A percentile compares a stretch with the other conserved stretches of the same genome.
phyloP scores from a whole-genome alignment of 2,888 invertebrate genomes.

The Cepaea hortensis region DNA sequence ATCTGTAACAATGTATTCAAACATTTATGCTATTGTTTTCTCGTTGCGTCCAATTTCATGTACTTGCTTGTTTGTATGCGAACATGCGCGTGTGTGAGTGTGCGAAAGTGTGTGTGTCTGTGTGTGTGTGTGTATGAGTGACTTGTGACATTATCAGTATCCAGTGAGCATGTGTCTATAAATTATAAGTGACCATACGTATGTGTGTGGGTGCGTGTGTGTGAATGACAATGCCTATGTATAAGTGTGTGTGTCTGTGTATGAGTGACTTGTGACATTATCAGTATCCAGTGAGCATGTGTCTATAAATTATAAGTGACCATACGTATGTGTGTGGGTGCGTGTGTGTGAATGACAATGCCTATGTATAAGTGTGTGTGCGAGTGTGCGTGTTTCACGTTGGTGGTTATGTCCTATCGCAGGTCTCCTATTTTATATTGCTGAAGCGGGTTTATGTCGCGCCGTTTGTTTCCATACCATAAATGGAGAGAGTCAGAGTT shows the following conservation, averaged over 20 bases:
- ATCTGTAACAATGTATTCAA: too few relatives aligned
- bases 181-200: background rate
- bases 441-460: too few relatives aligned
- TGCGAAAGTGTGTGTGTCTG: slow-evolving; percentile 25
- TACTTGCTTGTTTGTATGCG: background rate
- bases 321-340: slow-evolving; percentile 11
- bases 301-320: background rate
- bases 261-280: slow-evolving; percentile 6
- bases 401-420: background rate
- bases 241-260: slow-evolving; percentile 16
- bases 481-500: too few relatives aligned
- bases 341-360: slow-evolving; percentile 1
- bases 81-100: slow-evolving; percentile 20
- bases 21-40: too few relatives aligned
- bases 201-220: slow-evolving; percentile 19
- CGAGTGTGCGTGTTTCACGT: background rate
- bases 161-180: background rate
- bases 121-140: slow-evolving; percentile 26
- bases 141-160: background rate
- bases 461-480: too few relatives aligned
- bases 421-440: too few relatives aligned
- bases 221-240: slow-evolving; percentile 6
- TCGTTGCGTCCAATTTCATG: too few relatives aligned
- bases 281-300: background rate
- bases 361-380: slow-evolving; percentile 15